These are phyloP conservation scores for Pachycephala philippinensis DNA, from an alignment of 2,113 vertebrate genomes.

Conservation along the genomic window DNA sequence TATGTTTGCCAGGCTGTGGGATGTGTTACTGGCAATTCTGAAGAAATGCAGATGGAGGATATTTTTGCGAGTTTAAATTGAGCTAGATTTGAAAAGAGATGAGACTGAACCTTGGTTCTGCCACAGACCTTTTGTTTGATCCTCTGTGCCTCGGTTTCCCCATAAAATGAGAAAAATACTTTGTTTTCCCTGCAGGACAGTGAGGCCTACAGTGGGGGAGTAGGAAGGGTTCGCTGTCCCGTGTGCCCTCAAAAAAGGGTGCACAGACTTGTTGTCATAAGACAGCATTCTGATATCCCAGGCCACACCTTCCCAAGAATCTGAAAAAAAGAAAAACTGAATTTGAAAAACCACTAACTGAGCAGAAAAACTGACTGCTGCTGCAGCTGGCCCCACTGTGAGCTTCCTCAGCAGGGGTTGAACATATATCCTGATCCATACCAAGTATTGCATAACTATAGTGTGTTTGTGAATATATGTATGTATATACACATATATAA, in stretches of 20 bases:
- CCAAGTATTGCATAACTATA: background rate
- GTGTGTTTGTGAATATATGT: background rate
- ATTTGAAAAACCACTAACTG: background rate
- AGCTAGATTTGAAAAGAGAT: background rate
- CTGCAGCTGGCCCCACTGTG: background rate
- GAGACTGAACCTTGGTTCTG: background rate
- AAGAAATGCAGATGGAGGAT: background rate
- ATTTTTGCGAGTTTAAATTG: background rate
- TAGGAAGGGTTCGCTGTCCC: background rate
- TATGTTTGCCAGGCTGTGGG: background rate
- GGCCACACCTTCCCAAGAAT: background rate
- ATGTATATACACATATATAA: too few relatives aligned
- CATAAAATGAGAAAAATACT: background rate
- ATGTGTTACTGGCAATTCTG: background rate
- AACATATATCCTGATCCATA: background rate
- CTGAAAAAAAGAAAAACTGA: background rate
- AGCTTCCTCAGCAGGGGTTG: background rate
- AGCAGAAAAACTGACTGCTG: background rate
- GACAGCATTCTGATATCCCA: fast-evolving
- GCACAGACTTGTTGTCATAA: background rate
- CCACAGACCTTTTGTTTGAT: background rate
- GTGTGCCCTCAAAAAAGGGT: background rate
- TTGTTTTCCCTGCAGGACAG: background rate
- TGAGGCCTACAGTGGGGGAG: fast-evolving
- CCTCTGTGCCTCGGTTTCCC: background rate